Evolutionary conservation across 2,113 vertebrate species (phyloP), one percentile per base, ranked within the genome.

Genomic region (Macrotus californicus): DNA sequence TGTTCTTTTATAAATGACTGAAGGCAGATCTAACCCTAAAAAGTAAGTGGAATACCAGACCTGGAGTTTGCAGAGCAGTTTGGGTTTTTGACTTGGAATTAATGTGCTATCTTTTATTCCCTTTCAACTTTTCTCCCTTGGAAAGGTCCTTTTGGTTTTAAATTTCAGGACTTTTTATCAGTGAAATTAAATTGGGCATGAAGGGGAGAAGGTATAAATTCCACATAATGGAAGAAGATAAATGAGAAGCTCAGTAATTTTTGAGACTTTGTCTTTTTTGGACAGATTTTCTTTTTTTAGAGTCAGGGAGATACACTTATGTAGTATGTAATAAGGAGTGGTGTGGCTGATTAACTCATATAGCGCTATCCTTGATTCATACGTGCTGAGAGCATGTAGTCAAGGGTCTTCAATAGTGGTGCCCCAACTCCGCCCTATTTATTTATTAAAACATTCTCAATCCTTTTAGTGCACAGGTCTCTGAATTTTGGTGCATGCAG

Each of bases 71-170:
- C 43, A 87, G 39, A 75, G 13, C 52, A 94, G 39, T 96, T 87
- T 50, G 46, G 41, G 7, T 14, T 87, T 92, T 95, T 94, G 26
- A 43, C 82, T 95, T 97, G 87, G 36, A 91, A 72, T 88, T 93
- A 79, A 24, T 76, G n/a, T 69, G 39, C 5, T 82, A 1, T 77
- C 39, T 54, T 64, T 41, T 39, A 18, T 54, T 84, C 10, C 4
- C 80, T 92, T 75, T 4, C n/a, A n/a, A 36, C 61, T 84, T 91
- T 93, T 96, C 7, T 72, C 3, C 3, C 29, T 92, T 77, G 61
- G 48, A 72, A 72, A 89, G 89, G 2, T 7, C 22, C 26, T 79
- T 94, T 88, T 87, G 46, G 7, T 91, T 54, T 96, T 86, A 77
- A n/a, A 48, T 96, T 86, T 93, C 2, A 3, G 26, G 83, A 91